Evolutionary conservation across 2,888 invertebrate genomes (phyloP).

Genomic region (Xanthorhoe designata): DNA sequence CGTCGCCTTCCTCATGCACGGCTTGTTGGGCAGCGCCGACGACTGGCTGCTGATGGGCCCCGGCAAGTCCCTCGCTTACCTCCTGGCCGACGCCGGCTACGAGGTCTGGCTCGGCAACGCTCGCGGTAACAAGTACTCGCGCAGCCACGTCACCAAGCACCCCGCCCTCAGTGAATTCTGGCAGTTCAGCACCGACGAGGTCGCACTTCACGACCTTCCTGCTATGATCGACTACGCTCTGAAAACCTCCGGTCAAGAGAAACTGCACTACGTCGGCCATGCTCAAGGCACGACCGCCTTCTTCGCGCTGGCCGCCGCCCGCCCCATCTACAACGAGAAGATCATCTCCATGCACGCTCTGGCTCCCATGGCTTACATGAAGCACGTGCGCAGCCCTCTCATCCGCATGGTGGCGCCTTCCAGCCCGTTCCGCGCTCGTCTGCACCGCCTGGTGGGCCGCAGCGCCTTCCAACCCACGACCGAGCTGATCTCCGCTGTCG

Average conservation of each 20-base stretch:
- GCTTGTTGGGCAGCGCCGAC: constrained; percentile 88
- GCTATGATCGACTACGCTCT: constrained; percentile 77
- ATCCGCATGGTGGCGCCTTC: constrained; percentile 72
- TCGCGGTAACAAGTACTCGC: constrained; percentile 75
- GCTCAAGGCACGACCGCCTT: constrained; percentile 69
- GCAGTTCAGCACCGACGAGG: constrained; percentile 77
- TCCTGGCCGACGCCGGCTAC: constrained; percentile 71
- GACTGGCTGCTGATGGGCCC: constrained; percentile 89
- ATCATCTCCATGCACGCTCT: constrained; percentile 73
- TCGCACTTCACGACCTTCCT: constrained; percentile 74
- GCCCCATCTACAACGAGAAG: constrained; percentile 73
- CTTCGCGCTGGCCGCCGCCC: constrained; percentile 67
- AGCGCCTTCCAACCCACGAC: constrained; percentile 66
- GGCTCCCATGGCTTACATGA: constrained; percentile 78
- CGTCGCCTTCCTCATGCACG: constrained; percentile 86
- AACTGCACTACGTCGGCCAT: constrained; percentile 73
- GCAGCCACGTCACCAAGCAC: constrained; percentile 69
- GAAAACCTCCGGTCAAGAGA: constrained; percentile 61
- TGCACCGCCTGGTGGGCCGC: constrained; percentile 60
- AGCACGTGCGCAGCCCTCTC: constrained; percentile 71
- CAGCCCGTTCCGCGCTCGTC: constrained; percentile 58
- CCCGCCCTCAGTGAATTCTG: constrained; percentile 71
- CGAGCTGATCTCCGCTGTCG: constrained; percentile 61
- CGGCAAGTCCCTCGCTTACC: constrained; percentile 76
- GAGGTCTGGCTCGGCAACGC: constrained; percentile 81